Base-by-base conservation (phyloP, 2,888 invertebrate species). In the Caenorhabditis drosophilae region DNA sequence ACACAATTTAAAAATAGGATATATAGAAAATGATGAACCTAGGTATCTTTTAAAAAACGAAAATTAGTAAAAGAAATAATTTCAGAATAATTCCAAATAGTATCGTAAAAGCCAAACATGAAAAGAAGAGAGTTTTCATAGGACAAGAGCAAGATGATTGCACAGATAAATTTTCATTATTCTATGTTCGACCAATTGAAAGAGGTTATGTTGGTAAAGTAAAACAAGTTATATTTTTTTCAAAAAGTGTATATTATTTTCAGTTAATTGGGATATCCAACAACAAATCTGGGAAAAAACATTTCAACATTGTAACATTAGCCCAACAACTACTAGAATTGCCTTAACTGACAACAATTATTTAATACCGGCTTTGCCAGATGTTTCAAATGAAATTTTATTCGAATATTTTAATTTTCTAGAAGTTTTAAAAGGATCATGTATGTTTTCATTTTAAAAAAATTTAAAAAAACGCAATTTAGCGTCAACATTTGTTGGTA, bases 21-120 rank as follows among this genome's bases (percentile, higher is more conserved):
- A 25, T 7, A 38, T 41, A 6, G 47, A 22, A 3, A 50, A 55
- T 9, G 63, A 59, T 18, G 46, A 36, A 16, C 67, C 69, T 7
- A 62, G 55, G 64, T 63, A 18, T 23, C 38, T 35, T 45, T 20
- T 36, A 25, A n/a, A n/a, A 36, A 7, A 20, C 38, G 1, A 3
- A 36, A 26, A 54, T 36, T 22, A 34, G 4, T 47, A 6, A 35
- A 18, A 23, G 15, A 41, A 25, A 31, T 4, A 44, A 34, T 63
- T 75, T 50, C 59, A 83, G 80, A 23, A 26, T 91, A 16, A 88
- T 93, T 49, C 94, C 96, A 0, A 98, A 98, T 85, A 93, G 92
- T 81, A 92, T 98, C 26, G 93, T 94, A 89, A 99, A 99, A 87
- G 95, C 95, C 0, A 97, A 96, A 85, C 93, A 92, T 50, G 97